Evolutionary conservation across 2,113 vertebrate species (phyloP), one percentile per base, ranked within the genome.

Genomic region (Ahaetulla prasina): DNA sequence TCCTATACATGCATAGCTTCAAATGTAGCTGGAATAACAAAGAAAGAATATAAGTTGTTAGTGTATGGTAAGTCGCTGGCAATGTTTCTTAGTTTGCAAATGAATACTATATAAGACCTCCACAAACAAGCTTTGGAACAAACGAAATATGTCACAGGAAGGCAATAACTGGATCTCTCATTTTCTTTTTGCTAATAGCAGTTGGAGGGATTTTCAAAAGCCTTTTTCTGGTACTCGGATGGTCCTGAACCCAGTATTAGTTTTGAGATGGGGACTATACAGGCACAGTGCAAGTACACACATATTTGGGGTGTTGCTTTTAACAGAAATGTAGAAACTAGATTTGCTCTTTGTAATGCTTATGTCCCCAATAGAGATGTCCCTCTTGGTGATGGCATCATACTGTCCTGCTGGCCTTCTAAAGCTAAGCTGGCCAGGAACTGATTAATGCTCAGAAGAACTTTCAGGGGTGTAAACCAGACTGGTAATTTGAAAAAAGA

Each of bases 21-120:
- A 3, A 99, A 98, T 0, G n/a, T 97, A 30, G 98, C 98, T 16
- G 99, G 99, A 89, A 97, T 88, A 27, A 93, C 97, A 60, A 97
- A 94, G 92, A 99, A 98, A 86, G 98, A 99, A 91, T 99, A 99
- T 96, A 98, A 45, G 91, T 97, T 99, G 87, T 98, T 99, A 95
- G 99, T 99, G 85, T 98, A 99, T 22, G 97, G 99, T 99, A 97
- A 92, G 96, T 94, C 11, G 57, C 53, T 2, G 10, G 89, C 39
- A 0, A 0, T 0, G 16, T 90, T 87, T 27, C n/a, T 12, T 8
- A 43, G 3, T 54, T 60, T 35, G 85, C 52, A 88, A 93, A 0
- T 9, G 2, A 20, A 16, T 23, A 1, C 0, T 0, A 53, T 49
- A 4, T 0, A 8, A 4, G 39, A 52, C 7, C 0, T 8, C 43